Base-by-base conservation (phyloP, 2,797 vertebrate genomes). In the Huso huso region DNA sequence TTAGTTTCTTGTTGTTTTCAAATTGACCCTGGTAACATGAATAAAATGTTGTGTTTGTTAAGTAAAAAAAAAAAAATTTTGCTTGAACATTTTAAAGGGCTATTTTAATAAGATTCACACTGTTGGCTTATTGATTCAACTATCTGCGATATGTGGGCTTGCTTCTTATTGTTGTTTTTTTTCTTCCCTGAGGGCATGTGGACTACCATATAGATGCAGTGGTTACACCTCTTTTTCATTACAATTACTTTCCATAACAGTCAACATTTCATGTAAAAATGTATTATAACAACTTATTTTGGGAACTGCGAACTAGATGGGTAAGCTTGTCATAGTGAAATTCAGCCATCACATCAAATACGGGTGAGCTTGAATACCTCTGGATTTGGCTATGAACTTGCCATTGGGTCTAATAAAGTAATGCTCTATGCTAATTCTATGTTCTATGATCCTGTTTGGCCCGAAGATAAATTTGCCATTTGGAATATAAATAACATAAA, bases 61-160 rank as follows among this genome's bases (percentile, higher is more conserved):
- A 60, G 13, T 37, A n/a, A 69, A 48, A 49, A 49, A 63, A 10
- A 57, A 48, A 48, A 15, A 49, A 50, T 0, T n/a, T 13, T 49
- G 37, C 67, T 13, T 51, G 50, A 18, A 18, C 18, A 18, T 18
- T 18, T 18, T 18, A 58, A 61, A 71, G 71, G 77, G 75, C 71
- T 69, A 65, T 74, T 70, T 72, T 68, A 76, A 69, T 75, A 76
- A 73, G 55, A 73, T 61, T 73, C 73, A 73, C 79, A 80, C 72
- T 69, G 72, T 69, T 57, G 64, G 63, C 58, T 82, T 85, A 89
- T 90, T 85, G 86, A 89, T 90, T 85, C 78, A 52, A 63, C 58
- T 10, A 55, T 12, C 8, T 55, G 52, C 2, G 53, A 55, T 7
- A 11, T 13, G 55, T 58, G 12, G 55, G 12, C 55, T 13, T 58